Evolutionary conservation across 2,113 vertebrate species (phyloP), one percentile per base, ranked within the genome.

Genomic region (Ammodytes dubius): DNA sequence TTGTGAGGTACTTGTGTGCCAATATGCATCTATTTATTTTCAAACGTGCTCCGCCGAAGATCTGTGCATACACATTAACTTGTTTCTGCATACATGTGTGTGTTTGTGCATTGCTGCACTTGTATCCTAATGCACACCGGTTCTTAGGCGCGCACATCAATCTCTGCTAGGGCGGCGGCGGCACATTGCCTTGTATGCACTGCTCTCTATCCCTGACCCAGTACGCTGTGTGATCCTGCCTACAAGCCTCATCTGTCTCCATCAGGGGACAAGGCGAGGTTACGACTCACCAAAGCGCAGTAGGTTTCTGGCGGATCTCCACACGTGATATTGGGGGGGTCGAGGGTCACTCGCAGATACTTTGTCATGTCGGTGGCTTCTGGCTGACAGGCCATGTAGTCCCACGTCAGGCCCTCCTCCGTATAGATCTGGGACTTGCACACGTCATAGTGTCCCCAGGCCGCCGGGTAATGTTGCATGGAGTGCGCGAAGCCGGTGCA

Each of bases 381-480:
- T 0, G 98, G 99, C 86, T 99, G 98, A 94, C 99, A 99, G 89
- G 99, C 98, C 96, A 98, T 99, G 95, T 99, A 99, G 97, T 99
- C 98, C 99, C 99, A 99, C 14, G 97, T 94, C 91, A 97, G 96
- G 78, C 97, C 99, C 90, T 99, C 98, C 87, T 99, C 99, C 0
- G 97, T 98, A 88, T 99, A 99, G 92, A 99, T 97, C 90, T 97
- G 97, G 73, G 96, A 99, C 91, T 99, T 99, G 91, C 99, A 99
- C 79, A 99, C 96, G 0, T 99, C 98, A 74, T 99, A 99, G 93
- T 99, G 98, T 91, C 98, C 97, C 98, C 98, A 99, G 47, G 96
- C 96, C 0, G 98, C 95, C 19, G 96, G 97, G 94, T 98, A 99
- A 91, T 98, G 97, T 91, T 99, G 97, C 94, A 97, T 96, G 93